Conservation (phyloP, 2,888 invertebrate species). For the Lacanobia wlatinum region DNA sequence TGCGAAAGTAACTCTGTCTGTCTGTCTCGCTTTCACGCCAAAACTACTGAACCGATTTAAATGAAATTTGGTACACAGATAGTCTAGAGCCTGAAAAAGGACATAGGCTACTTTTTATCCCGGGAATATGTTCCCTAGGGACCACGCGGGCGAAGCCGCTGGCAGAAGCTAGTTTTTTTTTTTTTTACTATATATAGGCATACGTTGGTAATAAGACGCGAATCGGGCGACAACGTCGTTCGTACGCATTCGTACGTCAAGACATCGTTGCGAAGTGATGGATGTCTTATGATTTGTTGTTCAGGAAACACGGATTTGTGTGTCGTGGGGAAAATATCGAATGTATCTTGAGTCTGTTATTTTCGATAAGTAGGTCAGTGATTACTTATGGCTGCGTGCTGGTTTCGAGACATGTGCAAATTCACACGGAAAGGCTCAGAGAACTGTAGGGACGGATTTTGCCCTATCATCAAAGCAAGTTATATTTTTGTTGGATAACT, state of each 20-base stretch:
- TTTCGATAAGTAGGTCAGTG: constrained; percentile 43
- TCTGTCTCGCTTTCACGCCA: too few relatives aligned
- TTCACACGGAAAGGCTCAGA: neutral
- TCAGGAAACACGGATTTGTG: constrained; percentile 30
- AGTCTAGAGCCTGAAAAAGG: too few relatives aligned
- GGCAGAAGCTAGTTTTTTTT: too few relatives aligned
- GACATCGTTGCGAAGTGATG: constrained; percentile 55
- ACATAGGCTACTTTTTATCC: too few relatives aligned
- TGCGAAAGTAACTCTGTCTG: too few relatives aligned
- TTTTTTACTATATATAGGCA: too few relatives aligned
- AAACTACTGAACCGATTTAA: too few relatives aligned
- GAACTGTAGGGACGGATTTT: neutral
- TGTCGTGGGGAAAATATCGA: constrained; percentile 26
- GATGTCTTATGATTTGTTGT: constrained; percentile 49
- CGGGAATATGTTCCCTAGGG: too few relatives aligned
- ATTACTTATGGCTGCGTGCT: constrained; percentile 21
- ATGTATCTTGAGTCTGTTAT: constrained; percentile 27
- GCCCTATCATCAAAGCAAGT: neutral
- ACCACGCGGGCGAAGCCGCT: too few relatives aligned
- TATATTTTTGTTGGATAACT: neutral
- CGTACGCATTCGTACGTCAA: constrained; percentile 56
- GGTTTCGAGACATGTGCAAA: constrained; percentile 15
- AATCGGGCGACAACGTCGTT: constrained; percentile 61
- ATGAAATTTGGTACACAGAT: too few relatives aligned
- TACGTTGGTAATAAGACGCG: constrained; percentile 53